Conservation (phyloP, 2,113 vertebrate genomes). For the Pterocles burchelli region DNA sequence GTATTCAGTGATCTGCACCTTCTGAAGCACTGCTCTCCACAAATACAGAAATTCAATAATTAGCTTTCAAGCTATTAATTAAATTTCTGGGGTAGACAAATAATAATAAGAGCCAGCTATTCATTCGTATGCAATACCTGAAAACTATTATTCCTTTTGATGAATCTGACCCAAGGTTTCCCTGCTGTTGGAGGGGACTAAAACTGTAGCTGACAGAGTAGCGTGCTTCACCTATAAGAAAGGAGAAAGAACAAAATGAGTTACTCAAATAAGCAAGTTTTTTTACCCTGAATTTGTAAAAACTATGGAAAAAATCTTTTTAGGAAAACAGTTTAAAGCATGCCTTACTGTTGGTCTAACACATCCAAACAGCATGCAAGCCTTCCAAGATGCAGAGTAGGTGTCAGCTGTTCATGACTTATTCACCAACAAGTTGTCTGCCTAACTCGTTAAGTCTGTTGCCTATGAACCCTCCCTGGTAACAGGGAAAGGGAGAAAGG, state of each 20-base stretch:
- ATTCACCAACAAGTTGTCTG: neutral
- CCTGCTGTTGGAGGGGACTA: neutral
- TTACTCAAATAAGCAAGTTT: neutral
- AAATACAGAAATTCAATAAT: conserved; percentile 28
- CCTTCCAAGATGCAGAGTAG: neutral
- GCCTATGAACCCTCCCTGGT: neutral
- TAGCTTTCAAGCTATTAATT: conserved; percentile 27
- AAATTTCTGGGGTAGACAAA: conserved; percentile 20
- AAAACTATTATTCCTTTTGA: conserved; percentile 48
- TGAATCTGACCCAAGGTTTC: conserved; percentile 47
- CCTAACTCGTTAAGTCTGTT: neutral
- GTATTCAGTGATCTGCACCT: neutral
- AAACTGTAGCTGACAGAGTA: neutral
- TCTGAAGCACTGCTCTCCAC: neutral
- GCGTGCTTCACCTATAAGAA: neutral
- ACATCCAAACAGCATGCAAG: neutral
- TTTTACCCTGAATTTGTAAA: neutral
- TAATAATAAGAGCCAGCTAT: conserved; percentile 13
- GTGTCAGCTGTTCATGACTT: neutral
- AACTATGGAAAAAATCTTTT: neutral
- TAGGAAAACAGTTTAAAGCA: neutral
- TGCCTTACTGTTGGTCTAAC: neutral
- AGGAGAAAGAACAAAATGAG: neutral
- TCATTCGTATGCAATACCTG: conserved; percentile 57
- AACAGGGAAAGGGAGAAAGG: neutral